Base-by-base conservation (phyloP, 2,888 invertebrate species). In the Conus canariensis region DNA sequence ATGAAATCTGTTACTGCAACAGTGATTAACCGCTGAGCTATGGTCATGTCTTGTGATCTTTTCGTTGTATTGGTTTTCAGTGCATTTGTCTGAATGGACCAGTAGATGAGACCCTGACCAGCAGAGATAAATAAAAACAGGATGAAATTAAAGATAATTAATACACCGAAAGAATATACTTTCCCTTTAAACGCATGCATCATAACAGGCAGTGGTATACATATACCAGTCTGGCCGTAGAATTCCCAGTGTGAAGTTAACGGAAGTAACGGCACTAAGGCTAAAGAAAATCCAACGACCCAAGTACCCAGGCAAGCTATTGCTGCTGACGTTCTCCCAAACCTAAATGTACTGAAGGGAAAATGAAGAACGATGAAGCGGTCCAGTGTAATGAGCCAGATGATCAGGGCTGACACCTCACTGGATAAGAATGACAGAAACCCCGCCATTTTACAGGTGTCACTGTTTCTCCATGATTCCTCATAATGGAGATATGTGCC, bases 361-460 rank as follows among this genome's bases (percentile, higher is more conserved):
- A 83, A 83, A 19, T 25, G 82, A 83, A 83, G 56, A 58, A 83
- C 82, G 25, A 83, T 83, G 58, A 83, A 83, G 8, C 82, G 82
- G 19, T 83, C 82, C 56, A 83, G 82, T 22, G 82, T 83, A 8
- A 83, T 83, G 12, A 83, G 56, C 82, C 82, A 83, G 82, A 83
- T 83, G 7, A 83, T 58, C 22, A 83, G 82, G 58, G 82, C 82
- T 83, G 82, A 83, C 22, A 83, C 82, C 58, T 83, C 82, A 58
- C 82, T 83, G 82, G 82, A 83, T 22, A 83, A 56, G 58, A 83
- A 58, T 58, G 82, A 83, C 82, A 83, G 82, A 83, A 83, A 83
- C 19, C 82, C 82, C 25, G 82, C 56, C 82, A 83, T 8, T 10
- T 83, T 83, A 83, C 82, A 83, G 82, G 19, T 10, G 19, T 10